Conservation (phyloP, 2,888 invertebrate species). For the Cerastis leucographa region DNA sequence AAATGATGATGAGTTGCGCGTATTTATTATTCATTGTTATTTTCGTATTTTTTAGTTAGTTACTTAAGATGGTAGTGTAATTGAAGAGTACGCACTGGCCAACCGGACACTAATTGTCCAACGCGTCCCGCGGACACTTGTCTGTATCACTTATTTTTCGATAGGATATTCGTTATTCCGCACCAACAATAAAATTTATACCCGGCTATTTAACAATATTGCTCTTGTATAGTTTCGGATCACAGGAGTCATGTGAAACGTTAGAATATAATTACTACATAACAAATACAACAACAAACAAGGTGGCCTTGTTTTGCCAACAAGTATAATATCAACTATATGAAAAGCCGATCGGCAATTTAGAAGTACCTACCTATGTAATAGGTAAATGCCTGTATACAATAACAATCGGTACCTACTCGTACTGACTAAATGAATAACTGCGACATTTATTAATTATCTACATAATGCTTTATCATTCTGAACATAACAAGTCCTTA, state of each 20-base stretch:
- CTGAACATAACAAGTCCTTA: conserved; percentile 10
- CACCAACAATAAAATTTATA: background rate
- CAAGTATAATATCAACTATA: no score
- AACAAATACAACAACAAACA: no score
- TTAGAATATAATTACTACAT: no score
- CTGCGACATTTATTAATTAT: conserved; percentile 8
- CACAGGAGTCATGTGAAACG: background rate
- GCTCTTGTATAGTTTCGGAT: background rate
- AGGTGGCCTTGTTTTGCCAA: no score
- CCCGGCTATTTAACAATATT: background rate
- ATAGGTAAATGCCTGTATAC: background rate
- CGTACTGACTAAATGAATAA: background rate
- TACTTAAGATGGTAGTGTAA: background rate
- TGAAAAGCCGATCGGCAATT: no score
- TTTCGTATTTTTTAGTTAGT: background rate
- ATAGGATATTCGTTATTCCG: background rate
- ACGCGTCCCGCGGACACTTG: background rate
- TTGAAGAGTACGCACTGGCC: background rate
- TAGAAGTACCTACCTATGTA: background rate
- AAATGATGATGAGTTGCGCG: background rate
- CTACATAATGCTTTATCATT: conserved; percentile 4
- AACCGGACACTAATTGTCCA: background rate
- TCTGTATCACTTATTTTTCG: background rate
- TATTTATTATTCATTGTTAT: background rate
- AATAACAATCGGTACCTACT: background rate